These are phyloP conservation scores for Willowsia nigromaculata DNA, from an alignment of 2,888 invertebrate genomes.

Conservation along the genomic window DNA sequence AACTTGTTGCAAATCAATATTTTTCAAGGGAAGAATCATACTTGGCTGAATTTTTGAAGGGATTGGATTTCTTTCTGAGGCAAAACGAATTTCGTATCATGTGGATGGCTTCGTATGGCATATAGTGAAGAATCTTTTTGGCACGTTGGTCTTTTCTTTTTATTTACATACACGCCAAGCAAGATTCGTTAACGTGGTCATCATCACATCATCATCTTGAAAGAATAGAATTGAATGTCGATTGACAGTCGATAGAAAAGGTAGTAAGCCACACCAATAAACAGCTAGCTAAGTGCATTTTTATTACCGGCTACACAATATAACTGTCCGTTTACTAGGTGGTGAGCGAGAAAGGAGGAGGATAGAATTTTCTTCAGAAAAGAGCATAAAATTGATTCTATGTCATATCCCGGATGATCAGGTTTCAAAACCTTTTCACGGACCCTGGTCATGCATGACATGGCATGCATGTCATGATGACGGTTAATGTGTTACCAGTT, in stretches of 20 bases:
- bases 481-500: constrained; percentile 67
- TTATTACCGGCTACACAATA: constrained; percentile 15
- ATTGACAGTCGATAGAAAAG: constrained; percentile 39
- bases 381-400: constrained; percentile 1
- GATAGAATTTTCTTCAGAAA: constrained; percentile 2
- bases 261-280: constrained; percentile 55
- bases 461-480: constrained; percentile 27
- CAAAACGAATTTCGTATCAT: neutral
- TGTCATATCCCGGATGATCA: constrained; percentile 72
- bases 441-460: constrained; percentile 46
- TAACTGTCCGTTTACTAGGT: neutral
- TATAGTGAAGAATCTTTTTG: neutral
- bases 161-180: constrained; percentile 33
- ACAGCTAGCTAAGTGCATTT: constrained; percentile 35
- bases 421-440: constrained; percentile 53
- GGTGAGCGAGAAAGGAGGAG: neutral
- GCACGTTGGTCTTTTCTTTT: constrained; percentile 17
- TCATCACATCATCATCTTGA: constrained; percentile 21
- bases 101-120: neutral
- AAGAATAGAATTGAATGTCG: constrained; percentile 23
- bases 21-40: neutral
- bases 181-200: constrained; percentile 5
- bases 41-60: neutral
- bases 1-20: constrained; percentile 20
- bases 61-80: constrained; percentile 6